Evolutionary conservation across 2,113 vertebrate genomes (phyloP), one percentile per base, ranked within the genome.

Genomic region (Pseudolaguvia tuberculata): DNA sequence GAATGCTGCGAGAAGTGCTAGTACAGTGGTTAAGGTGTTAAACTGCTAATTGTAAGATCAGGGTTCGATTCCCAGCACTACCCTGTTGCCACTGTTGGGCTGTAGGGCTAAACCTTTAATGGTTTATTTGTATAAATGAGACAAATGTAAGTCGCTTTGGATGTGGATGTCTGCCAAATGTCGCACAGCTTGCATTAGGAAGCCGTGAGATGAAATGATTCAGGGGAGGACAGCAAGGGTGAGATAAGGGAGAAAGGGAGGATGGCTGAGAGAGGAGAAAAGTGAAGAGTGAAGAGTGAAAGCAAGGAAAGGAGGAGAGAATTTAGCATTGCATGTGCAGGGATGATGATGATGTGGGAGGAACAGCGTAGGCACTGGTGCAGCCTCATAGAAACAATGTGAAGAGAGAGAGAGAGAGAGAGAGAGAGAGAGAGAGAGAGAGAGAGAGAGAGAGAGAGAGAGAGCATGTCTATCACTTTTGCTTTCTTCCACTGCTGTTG

Each of bases 321-420:
- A 82, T 85, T 88, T 88, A 87, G 83, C 80, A 79, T 72, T 87
- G 85, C 84, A 85, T 86, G 85, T 50, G 81, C 84, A 83, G 82
- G 71, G 56, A 77, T 76, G 85, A 35, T 35, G 31, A 87, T 85
- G 27, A 76, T 83, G 87, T 85, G 80, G 69, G 70, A 81, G 87
- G 86, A 88, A 88, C 82, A 79, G 85, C 71, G 88, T 90, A 86
- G 90, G 83, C 73, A 81, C 29, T 42, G 68, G 75, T 0, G 0
- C 73, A 50, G 76, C 71, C 79, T 81, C 79, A 66, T 77, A 73
- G 76, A 70, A 82, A 79, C 81, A 82, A 86, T 52, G 57, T 31
- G 57, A 42, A 70, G 81, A 84, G 82, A 85, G 83, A 88, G 82
- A 35, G 31, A 35, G 31, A 35, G 31, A 35, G 31, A 35, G 31